A percentile compares a stretch with the other conserved stretches of the same genome.
These are phyloP conservation scores for Aphis gossypii DNA, from an alignment of 1,140 invertebrate genomes.

Conservation along the genomic window DNA sequence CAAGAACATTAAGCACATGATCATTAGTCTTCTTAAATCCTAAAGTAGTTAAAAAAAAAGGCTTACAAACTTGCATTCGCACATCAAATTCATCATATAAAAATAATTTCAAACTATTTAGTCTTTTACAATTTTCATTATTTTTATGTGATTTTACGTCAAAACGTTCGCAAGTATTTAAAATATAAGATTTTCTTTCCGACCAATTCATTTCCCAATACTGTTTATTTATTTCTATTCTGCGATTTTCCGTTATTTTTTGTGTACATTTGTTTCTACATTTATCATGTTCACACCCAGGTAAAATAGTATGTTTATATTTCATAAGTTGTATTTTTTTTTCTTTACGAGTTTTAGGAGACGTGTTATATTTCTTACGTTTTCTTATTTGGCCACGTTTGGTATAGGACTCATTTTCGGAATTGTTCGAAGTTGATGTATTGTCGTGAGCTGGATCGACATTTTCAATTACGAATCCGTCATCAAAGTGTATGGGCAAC, in stretches of 20 bases:
- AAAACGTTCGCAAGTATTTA: slow-evolving; percentile 13
- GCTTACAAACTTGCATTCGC: no score
- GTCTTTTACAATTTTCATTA: neutral
- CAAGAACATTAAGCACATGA: no score
- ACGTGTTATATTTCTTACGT: neutral
- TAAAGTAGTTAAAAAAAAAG: no score
- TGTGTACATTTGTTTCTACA: neutral
- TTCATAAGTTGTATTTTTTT: neutral
- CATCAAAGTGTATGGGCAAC: neutral
- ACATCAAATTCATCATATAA: no score
- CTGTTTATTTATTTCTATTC: neutral
- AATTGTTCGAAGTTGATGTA: no score
- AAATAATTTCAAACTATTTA: no score
- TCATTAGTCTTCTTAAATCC: no score
- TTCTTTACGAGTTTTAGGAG: neutral
- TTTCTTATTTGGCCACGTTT: neutral
- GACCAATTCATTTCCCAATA: neutral
- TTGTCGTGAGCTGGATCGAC: no score
- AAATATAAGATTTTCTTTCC: neutral
- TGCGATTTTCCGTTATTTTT: neutral
- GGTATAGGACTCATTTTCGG: neutral
- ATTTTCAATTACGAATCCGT: slow-evolving; percentile 16
- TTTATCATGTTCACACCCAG: neutral
- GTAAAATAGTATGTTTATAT: neutral
- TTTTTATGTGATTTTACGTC: neutral